Percentiles rank a stretch among this genome's conserved stretches.
These are phyloP conservation scores for Pseudolycoriella hygida DNA, from an alignment of 2,888 invertebrate species.

Conservation along the genomic window DNA sequence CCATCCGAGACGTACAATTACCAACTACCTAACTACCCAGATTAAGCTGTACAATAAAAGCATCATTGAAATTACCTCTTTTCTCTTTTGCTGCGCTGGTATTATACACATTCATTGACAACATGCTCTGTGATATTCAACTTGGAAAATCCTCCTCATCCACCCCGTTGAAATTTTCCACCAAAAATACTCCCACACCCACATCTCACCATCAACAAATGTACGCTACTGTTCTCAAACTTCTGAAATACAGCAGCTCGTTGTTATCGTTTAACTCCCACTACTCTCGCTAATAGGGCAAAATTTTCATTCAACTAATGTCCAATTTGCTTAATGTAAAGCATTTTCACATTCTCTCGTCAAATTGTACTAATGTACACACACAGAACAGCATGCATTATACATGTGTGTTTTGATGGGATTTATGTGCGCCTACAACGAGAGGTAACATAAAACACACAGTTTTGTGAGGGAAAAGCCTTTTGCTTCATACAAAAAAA, in stretches of 20 bases:
- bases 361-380: neutral
- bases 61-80: slow-evolving; percentile 4
- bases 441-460: neutral
- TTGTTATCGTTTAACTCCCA: slow-evolving; percentile 3
- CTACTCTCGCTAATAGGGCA: slow-evolving; percentile 11
- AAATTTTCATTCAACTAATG: slow-evolving; percentile 18
- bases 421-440: neutral
- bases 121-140: too few relatives aligned
- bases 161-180: too few relatives aligned
- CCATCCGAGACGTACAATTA: too few relatives aligned
- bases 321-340: slow-evolving; percentile 17
- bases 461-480: neutral
- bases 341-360: slow-evolving; percentile 4
- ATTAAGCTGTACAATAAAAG: neutral
- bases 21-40: too few relatives aligned
- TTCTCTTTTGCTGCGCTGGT: neutral
- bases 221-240: neutral
- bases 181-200: too few relatives aligned
- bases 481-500: too few relatives aligned
- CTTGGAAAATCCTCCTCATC: too few relatives aligned
- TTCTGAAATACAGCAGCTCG: neutral
- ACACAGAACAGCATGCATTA: slow-evolving; percentile 3
- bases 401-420: neutral
- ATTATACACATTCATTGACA: too few relatives aligned
- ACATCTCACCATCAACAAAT: too few relatives aligned